Percentiles rank a stretch among this genome's conserved stretches.
Evolutionary conservation across 2,888 invertebrate genomes (phyloP).

Genomic region (Melipona bicolor): DNA sequence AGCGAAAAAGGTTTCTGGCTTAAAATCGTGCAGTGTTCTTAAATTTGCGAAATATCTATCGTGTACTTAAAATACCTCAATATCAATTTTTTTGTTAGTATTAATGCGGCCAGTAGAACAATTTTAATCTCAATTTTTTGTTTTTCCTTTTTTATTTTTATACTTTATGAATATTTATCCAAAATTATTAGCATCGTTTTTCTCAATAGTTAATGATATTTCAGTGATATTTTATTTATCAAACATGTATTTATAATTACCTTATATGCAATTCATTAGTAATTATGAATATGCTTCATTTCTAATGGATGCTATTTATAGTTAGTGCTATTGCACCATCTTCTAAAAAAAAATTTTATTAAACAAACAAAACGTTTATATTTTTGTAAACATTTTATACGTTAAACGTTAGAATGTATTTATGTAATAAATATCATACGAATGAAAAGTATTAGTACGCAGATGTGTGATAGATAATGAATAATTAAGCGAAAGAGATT

Average conservation of each 20-base stretch:
- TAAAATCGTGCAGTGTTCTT: slow-evolving; percentile 61
- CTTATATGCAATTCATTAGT: neutral
- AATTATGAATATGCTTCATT: neutral
- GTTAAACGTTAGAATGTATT: neutral
- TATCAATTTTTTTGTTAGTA: slow-evolving; percentile 6
- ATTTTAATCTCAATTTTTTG: neutral
- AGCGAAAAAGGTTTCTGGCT: slow-evolving; percentile 81
- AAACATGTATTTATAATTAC: neutral
- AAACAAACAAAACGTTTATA: slow-evolving; percentile 25
- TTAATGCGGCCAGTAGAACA: slow-evolving; percentile 4
- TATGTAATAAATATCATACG: neutral
- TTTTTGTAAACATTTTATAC: slow-evolving; percentile 37
- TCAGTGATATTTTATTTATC: slow-evolving; percentile 10
- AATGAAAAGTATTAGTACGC: neutral
- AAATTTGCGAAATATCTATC: slow-evolving; percentile 14
- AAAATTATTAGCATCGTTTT: neutral
- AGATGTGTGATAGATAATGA: neutral
- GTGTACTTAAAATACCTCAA: slow-evolving; percentile 44
- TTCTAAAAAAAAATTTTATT: neutral
- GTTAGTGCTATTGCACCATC: neutral
- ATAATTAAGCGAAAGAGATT: neutral
- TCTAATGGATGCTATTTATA: slow-evolving; percentile 11
- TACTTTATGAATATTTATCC: slow-evolving; percentile 1
- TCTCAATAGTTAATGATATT: neutral
- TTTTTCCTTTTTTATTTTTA: slow-evolving; percentile 2